These are phyloP conservation scores for Oopsacas minuta DNA, from an alignment of 37 sponge, comb jelly and placozoan genomes.

Conservation along the genomic window DNA sequence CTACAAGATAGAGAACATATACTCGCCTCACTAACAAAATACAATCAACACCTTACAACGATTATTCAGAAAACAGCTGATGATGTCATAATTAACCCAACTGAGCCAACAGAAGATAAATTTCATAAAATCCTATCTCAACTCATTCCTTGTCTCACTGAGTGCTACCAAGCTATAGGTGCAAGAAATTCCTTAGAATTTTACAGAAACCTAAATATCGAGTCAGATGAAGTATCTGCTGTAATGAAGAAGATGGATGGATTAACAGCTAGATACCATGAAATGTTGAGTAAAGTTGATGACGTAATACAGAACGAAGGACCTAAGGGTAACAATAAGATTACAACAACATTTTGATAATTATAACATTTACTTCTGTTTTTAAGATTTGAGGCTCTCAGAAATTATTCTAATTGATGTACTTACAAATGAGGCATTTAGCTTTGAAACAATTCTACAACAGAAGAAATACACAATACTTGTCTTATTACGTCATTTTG, in stretches of 20 bases:
- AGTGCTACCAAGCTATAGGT: not conserved
- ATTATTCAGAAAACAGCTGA: not conserved
- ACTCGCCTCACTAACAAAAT: not conserved
- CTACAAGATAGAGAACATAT: not conserved
- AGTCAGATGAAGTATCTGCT: not conserved
- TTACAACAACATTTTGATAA: not conserved
- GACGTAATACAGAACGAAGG: not conserved
- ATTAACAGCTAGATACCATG: not conserved
- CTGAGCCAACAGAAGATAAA: not conserved
- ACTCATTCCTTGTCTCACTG: not conserved
- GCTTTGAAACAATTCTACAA: not conserved
- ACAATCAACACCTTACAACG: not conserved
- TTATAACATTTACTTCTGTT: not conserved
- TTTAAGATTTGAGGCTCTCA: not conserved
- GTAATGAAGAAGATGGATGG: not conserved
- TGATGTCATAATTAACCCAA: not conserved
- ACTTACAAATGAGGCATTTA: not conserved
- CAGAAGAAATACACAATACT: not conserved
- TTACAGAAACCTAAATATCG: not conserved
- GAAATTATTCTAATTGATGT: not conserved
- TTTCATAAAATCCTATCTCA: not conserved
- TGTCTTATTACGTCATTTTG: constrained; percentile 8
- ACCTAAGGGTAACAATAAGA: not conserved
- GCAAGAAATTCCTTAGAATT: not conserved
- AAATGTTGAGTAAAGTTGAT: not conserved